phyloP scores from a whole-genome alignment of 2,888 invertebrate species.

The Ectemnius continuus region DNA sequence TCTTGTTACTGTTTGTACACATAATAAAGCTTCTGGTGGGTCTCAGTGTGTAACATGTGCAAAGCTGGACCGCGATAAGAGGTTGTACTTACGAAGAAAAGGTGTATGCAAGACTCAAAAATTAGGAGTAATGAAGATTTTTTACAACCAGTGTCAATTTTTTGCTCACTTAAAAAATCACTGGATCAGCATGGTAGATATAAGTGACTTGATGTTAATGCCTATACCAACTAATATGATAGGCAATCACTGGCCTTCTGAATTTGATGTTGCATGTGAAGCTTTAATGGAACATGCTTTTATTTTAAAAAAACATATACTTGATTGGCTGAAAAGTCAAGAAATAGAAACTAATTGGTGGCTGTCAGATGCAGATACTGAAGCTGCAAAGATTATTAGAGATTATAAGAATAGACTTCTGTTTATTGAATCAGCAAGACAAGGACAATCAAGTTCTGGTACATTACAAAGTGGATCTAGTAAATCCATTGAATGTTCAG shows the following conservation, averaged over 20 bases:
- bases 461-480: background rate
- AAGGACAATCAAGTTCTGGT: slow-evolving; percentile 8
- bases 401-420: slow-evolving; percentile 47
- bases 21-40: slow-evolving; percentile 42
- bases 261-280: slow-evolving; percentile 65
- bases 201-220: slow-evolving; percentile 72
- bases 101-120: slow-evolving; percentile 63
- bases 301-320: slow-evolving; percentile 64
- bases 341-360: slow-evolving; percentile 65
- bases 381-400: slow-evolving; percentile 48
- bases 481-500: background rate
- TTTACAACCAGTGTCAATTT: slow-evolving; percentile 74
- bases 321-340: slow-evolving; percentile 67
- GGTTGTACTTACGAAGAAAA: slow-evolving; percentile 57
- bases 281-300: slow-evolving; percentile 72
- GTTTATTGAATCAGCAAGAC: slow-evolving; percentile 26
- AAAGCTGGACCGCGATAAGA: slow-evolving; percentile 53
- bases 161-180: slow-evolving; percentile 70
- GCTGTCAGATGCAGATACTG: slow-evolving; percentile 43
- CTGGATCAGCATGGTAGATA: slow-evolving; percentile 57
- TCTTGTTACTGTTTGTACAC: slow-evolving; percentile 63
- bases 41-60: slow-evolving; percentile 53
- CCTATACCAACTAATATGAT: slow-evolving; percentile 65
- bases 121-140: slow-evolving; percentile 64
- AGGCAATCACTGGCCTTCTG: slow-evolving; percentile 53